These are phyloP conservation scores for Trilocha varians DNA, from an alignment of 2,888 invertebrate genomes.

Conservation along the genomic window DNA sequence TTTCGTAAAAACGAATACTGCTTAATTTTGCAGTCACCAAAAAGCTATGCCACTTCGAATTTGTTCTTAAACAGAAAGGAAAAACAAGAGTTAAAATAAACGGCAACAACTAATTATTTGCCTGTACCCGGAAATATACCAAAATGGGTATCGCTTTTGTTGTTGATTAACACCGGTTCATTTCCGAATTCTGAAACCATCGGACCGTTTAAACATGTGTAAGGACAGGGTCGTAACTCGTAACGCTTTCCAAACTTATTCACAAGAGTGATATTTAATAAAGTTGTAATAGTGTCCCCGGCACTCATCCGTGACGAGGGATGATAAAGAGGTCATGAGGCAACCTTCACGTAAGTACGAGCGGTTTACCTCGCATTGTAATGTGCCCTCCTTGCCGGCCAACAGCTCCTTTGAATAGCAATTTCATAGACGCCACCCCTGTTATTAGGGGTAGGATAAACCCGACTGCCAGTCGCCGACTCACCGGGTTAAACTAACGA, in stretches of 20 bases:
- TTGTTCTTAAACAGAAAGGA: too few species aligned
- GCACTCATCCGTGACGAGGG: constrained; percentile 39
- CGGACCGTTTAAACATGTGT: constrained; percentile 4
- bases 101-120: too few species aligned
- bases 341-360: constrained; percentile 49
- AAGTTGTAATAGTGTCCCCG: constrained; percentile 31
- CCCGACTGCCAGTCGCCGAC: constrained; percentile 43
- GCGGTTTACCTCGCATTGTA: constrained; percentile 50
- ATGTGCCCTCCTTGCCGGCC: constrained; percentile 36
- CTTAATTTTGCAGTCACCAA: too few species aligned
- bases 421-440: constrained; percentile 51
- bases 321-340: constrained; percentile 39
- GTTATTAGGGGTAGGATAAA: constrained; percentile 55
- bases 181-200: not conserved
- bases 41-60: too few species aligned
- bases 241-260: constrained; percentile 20
- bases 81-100: too few species aligned
- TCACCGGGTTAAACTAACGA: constrained; percentile 41
- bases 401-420: constrained; percentile 50
- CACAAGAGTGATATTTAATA: constrained; percentile 27
- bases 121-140: too few species aligned
- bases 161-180: constrained; percentile 8
- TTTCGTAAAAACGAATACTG: too few species aligned
- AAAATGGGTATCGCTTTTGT: not conserved
- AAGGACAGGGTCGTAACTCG: constrained; percentile 7